These are phyloP conservation scores for Mellilla xanthometata DNA, from an alignment of 2,888 invertebrate genomes.

Conservation along the genomic window DNA sequence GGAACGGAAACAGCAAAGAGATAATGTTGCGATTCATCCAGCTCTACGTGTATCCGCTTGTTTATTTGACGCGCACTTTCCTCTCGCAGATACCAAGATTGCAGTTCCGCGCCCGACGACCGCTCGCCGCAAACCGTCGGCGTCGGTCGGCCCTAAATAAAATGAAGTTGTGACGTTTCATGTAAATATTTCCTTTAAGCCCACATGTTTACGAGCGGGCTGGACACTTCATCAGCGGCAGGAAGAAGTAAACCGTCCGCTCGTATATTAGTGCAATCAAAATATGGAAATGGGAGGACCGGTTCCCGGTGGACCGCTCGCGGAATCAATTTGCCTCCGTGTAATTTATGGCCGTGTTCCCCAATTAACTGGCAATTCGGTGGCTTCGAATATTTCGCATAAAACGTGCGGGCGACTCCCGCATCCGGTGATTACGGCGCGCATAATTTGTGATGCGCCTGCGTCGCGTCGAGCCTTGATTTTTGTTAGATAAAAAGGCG, in stretches of 20 bases:
- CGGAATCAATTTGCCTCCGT: conserved; percentile 72
- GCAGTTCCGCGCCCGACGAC: conserved; percentile 30
- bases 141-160: conserved; percentile 39
- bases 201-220: conserved; percentile 56
- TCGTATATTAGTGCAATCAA: conserved; percentile 73
- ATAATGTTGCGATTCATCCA: conserved; percentile 62
- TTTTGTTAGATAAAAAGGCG: conserved; percentile 78
- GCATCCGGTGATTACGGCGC: conserved; percentile 80
- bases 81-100: conserved; percentile 40
- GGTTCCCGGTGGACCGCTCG: conserved; percentile 51
- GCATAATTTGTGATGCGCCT: conserved; percentile 78
- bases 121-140: conserved; percentile 25
- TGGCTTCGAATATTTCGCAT: conserved; percentile 80
- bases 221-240: conserved; percentile 66
- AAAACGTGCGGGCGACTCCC: conserved; percentile 79
- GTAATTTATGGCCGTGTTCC: conserved; percentile 75
- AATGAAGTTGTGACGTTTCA: conserved; percentile 43
- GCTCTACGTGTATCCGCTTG: conserved; percentile 46
- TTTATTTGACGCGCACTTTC: conserved; percentile 46
- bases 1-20: conserved; percentile 57
- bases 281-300: conserved; percentile 65
- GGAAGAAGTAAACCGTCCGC: conserved; percentile 63
- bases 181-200: conserved; percentile 51
- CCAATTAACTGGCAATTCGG: conserved; percentile 82
- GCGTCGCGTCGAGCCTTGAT: conserved; percentile 62